These are phyloP conservation scores for Penelope pileata DNA, from an alignment of 2,113 vertebrate genomes.

Conservation along the genomic window DNA sequence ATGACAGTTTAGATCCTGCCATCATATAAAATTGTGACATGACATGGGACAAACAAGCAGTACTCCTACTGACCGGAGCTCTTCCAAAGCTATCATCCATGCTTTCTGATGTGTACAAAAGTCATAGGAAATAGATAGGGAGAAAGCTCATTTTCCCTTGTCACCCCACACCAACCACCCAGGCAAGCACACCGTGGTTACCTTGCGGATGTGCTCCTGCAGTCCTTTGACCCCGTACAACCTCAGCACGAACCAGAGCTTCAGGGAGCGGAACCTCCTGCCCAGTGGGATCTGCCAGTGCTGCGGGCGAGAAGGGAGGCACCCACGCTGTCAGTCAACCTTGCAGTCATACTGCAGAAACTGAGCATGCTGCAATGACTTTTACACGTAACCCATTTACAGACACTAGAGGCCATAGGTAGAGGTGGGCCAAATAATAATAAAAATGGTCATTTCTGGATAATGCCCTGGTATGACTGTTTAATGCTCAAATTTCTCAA, in stretches of 20 bases:
- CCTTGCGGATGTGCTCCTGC: conserved; percentile 92
- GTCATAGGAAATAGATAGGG: not conserved
- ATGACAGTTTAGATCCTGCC: not conserved
- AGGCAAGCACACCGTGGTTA: conserved; percentile 18
- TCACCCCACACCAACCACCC: not conserved
- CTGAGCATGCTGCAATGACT: not conserved
- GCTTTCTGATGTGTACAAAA: not conserved
- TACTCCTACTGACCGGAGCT: not conserved
- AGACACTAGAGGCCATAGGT: not conserved
- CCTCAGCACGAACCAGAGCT: conserved; percentile 97
- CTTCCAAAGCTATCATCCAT: not conserved
- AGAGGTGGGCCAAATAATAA: not conserved
- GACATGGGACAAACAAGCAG: fast-evolving
- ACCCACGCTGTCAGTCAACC: not conserved
- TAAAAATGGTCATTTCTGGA: not conserved
- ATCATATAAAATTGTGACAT: fast-evolving
- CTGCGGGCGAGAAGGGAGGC: conserved; percentile 65
- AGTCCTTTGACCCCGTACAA: conserved; percentile 88
- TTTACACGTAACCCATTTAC: fast-evolving
- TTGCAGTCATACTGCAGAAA: not conserved
- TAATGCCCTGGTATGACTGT: not conserved
- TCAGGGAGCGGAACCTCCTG: conserved; percentile 93
- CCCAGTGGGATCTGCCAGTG: conserved; percentile 97
- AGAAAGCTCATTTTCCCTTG: not conserved
- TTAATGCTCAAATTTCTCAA: not conserved